Percentiles rank a stretch among this genome's conserved stretches.
Evolutionary conservation across 2,888 invertebrate genomes (phyloP).

Genomic region (Papilio protenor): DNA sequence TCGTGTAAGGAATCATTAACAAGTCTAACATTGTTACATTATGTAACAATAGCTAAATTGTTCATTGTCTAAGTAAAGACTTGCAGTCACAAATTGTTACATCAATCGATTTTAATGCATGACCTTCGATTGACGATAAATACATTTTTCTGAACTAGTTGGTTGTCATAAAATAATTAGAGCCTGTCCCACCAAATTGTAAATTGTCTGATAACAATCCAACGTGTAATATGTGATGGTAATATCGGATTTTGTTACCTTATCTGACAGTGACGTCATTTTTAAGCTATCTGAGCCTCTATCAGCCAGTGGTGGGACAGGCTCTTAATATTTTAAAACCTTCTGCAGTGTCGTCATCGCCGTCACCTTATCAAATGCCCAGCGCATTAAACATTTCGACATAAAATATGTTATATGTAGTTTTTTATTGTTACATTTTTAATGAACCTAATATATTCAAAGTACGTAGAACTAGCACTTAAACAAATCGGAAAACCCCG

Average conservation of each 20-base stretch:
- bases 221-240: no score
- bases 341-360: not conserved
- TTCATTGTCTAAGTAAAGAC: slow-evolving; percentile 15
- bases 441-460: not conserved
- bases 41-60: slow-evolving; percentile 2
- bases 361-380: not conserved
- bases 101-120: not conserved
- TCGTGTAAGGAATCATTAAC: slow-evolving; percentile 15
- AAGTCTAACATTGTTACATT: slow-evolving; percentile 14
- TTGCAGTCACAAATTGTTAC: not conserved
- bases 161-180: no score
- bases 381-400: not conserved
- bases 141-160: not conserved
- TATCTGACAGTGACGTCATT: no score
- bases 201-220: no score
- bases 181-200: no score
- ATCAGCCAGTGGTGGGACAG: no score
- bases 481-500: not conserved
- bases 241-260: no score
- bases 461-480: slow-evolving; percentile 1
- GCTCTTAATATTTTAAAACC: no score
- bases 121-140: not conserved
- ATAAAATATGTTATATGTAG: not conserved
- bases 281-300: no score
- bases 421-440: not conserved